A percentile compares a stretch with the other conserved stretches of the same genome.
These are phyloP conservation scores for Strix uralensis DNA, from an alignment of 2,113 vertebrate genomes.

Conservation along the genomic window DNA sequence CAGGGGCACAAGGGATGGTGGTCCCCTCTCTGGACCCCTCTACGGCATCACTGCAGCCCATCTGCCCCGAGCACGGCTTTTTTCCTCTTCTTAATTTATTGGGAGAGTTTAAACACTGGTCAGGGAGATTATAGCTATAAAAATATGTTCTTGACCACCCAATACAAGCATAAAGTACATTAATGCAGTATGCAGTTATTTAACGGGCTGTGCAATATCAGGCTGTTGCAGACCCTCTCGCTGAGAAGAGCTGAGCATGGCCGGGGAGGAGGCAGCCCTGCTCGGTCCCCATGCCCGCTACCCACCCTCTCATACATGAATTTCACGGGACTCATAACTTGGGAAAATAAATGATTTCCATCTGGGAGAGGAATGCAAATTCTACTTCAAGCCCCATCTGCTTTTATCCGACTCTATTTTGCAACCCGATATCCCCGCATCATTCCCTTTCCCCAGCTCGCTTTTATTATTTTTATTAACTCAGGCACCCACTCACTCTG, in stretches of 20 bases:
- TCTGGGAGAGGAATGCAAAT: neutral
- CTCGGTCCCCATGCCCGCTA: neutral
- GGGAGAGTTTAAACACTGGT: neutral
- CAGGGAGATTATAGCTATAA: neutral
- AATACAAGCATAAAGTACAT: fast-evolving
- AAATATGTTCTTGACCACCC: neutral
- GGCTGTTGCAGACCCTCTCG: neutral
- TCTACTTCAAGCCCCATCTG: neutral
- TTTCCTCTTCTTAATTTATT: neutral
- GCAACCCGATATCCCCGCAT: neutral
- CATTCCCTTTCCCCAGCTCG: neutral
- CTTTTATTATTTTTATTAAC: neutral
- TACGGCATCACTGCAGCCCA: neutral
- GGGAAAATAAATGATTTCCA: neutral
- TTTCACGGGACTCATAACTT: neutral
- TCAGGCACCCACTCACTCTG: neutral
- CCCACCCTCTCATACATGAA: neutral
- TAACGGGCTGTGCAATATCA: neutral
- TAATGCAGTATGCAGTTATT: neutral
- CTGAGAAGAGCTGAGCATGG: neutral
- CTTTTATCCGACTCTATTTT: neutral
- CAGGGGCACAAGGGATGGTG: neutral
- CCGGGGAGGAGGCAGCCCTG: neutral
- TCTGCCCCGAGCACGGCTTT: fast-evolving
- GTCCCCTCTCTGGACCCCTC: neutral